Evolutionary conservation across 2,797 vertebrate species (phyloP), one percentile per base, ranked within the genome.

Genomic region (Lemur catta): DNA sequence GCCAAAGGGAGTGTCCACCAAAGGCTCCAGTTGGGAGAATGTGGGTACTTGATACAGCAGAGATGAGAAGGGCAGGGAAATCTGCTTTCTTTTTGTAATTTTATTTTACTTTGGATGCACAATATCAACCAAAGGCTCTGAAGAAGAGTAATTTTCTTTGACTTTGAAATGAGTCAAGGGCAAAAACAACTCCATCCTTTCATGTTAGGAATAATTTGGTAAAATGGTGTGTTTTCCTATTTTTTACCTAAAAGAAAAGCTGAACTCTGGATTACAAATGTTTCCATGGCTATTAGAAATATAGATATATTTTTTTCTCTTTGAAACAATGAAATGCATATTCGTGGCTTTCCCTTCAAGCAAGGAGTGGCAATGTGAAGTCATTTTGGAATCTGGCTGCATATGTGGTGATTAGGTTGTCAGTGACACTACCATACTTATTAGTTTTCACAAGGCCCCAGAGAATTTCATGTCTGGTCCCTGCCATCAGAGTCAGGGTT

Each of bases 141-240:
- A 85, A 71, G 84, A 82, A 78, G 46, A 59, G 33, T 13, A 20
- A 91, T 93, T 93, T 94, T 78, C 61, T 95, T 91, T 95, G 89
- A 81, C 67, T 96, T 93, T 97, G 93, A 96, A 91, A 80, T 6
- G 59, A 89, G 69, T 84, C 43, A 75, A 91, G 75, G 75, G 52
- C 82, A 65, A 74, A 94, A 91, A 11, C 79, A 57, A 74, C 26
- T 43, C 30, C 14, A 30, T 61, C 35, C 86, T 80, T 91, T 92
- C 84, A 76, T 38, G 43, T 26, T 41, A 61, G 52, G n/a, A 41
- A 46, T 78, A 55, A 46, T 88, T 79, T 15, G 12, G 61, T 24
- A 85, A 87, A 35, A 67, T n/a, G 11, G 28, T 20, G 2, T 35
- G 33, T 61, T 43, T 71, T 74, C 81, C 69, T 91, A 48, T 43